A percentile compares a stretch with the other conserved stretches of the same genome.
Conservation (phyloP, 2,113 vertebrate species). For the Epinephelus moara region DNA sequence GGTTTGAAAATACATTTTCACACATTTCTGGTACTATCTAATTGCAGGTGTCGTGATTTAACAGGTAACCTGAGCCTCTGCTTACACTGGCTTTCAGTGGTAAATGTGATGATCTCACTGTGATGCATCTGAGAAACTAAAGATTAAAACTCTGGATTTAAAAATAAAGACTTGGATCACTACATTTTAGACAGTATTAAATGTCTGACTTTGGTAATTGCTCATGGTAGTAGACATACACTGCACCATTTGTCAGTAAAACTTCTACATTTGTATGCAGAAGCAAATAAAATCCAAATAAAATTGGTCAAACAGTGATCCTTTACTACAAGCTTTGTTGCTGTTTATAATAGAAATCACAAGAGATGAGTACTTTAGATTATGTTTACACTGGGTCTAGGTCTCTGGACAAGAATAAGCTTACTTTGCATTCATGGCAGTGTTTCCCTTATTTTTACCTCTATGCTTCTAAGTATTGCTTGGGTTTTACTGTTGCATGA, state of each 20-base stretch:
- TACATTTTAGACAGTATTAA: neutral
- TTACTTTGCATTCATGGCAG: neutral
- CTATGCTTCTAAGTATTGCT: conserved; percentile 6
- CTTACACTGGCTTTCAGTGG: neutral
- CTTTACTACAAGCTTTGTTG: neutral
- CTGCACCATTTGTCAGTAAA: conserved; percentile 8
- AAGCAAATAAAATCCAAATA: conserved; percentile 15
- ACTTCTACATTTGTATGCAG: neutral
- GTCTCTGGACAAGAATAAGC: neutral
- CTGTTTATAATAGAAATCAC: neutral
- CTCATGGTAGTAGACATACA: neutral
- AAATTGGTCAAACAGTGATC: neutral
- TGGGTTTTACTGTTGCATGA: conserved; percentile 9
- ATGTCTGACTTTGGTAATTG: neutral
- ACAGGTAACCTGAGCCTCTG: neutral
- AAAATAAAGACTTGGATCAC: neutral
- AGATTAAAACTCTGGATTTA: conserved; percentile 3
- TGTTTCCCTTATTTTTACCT: conserved; percentile 1
- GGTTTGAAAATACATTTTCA: conserved; percentile 1
- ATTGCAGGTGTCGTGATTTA: conserved; percentile 3
- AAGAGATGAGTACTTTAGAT: neutral
- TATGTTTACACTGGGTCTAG: neutral
- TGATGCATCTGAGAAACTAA: neutral
- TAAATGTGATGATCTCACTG: neutral
- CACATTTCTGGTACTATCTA: neutral